Evolutionary conservation across 2,888 invertebrate genomes (phyloP), one percentile per base, ranked within the genome.

Genomic region (Glaucopsyche alexis): DNA sequence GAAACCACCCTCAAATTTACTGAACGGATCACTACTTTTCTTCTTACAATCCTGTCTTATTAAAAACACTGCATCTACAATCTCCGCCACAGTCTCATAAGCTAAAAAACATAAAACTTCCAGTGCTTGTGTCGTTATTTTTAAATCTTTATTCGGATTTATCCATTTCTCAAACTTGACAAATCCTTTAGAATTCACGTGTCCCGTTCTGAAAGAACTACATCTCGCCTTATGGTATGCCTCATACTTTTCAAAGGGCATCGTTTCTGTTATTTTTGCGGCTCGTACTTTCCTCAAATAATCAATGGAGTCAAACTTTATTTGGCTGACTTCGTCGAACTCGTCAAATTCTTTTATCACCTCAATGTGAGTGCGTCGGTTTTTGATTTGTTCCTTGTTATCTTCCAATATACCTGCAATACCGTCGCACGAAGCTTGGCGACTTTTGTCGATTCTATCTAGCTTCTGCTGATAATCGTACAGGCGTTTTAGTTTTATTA

Each of bases 31-130:
- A 2, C 95, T 95, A 64, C 91, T 87, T 65, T 94, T 95, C 83
- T 95, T 95, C 76, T 94, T 95, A 60, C 94, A 94, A 84, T 98
- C 98, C 80, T 97, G 95, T 66, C 97, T 93, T 1, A 98, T 95
- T 70, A 98, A 84, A 76, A 98, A 95, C 0, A 97, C 96, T 79
- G 96, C 95, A 87, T 98, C 98, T 2, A 97, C 95, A 74, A 98
- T 95, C 84, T 97, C 96, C 0, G 98, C 98, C 8, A 98, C 96
- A 0, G 97, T 97, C 90, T 98, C 98, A 84, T 97, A 97, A 0
- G 98, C 97, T 78, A 98, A 93, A 83, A 98, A 98, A 69, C 96
- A 95, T 76, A 98, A 86, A 4, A 98, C 95, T 82, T 96, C 96
- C 80, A 96, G 90, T 0, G 96, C 96, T 71, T 94, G 90, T 19